A percentile compares a stretch with the other conserved stretches of the same genome.
Evolutionary conservation across 2,113 vertebrate genomes (phyloP).

Genomic region (Albula goreensis): DNA sequence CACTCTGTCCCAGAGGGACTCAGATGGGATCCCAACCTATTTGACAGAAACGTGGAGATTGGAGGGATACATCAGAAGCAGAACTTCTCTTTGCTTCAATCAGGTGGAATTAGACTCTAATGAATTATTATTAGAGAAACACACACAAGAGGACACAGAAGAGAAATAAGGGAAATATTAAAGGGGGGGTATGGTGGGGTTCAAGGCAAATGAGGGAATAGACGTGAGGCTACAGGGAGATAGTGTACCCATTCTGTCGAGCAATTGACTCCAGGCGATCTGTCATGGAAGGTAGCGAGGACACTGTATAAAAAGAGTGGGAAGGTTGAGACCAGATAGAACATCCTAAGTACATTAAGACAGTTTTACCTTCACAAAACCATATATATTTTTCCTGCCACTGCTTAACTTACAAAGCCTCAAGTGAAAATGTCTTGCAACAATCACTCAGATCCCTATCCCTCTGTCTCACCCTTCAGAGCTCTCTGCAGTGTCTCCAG

Average conservation of each 20-base stretch:
- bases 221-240: background rate
- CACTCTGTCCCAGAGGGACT: conserved; percentile 94
- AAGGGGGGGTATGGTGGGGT: background rate
- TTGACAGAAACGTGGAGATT: background rate
- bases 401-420: background rate
- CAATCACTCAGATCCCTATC: background rate
- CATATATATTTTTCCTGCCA: background rate
- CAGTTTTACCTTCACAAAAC: background rate
- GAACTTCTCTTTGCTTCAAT: too few relatives aligned
- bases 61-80: background rate
- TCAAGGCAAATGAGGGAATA: background rate
- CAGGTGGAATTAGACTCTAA: background rate
- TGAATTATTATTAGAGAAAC: background rate
- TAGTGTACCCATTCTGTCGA: conserved; percentile 87
- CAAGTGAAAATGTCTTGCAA: background rate
- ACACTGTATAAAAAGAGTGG: conserved; percentile 70
- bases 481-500: conserved; percentile 95
- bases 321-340: background rate
- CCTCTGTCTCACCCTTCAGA: conserved; percentile 82
- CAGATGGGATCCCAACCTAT: conserved; percentile 91
- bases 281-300: conserved; percentile 93
- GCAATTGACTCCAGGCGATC: conserved; percentile 96
- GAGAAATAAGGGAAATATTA: background rate
- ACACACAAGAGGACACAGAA: conserved; percentile 2
- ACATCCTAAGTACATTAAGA: background rate